Evolutionary conservation across 2,797 vertebrate genomes (phyloP), one percentile per base, ranked within the genome.

Genomic region (Erithacus rubecula): DNA sequence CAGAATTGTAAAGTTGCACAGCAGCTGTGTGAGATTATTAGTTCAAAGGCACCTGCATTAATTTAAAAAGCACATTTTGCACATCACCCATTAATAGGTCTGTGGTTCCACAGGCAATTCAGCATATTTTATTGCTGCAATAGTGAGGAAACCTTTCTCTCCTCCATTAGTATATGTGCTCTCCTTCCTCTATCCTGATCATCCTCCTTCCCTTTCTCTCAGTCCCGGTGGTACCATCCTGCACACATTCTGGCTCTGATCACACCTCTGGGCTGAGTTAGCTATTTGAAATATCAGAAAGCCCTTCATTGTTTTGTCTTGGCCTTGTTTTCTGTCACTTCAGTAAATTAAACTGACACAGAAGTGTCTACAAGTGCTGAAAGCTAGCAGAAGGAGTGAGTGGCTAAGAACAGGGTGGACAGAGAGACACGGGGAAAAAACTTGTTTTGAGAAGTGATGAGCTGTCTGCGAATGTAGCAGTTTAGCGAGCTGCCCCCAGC

Each of bases 1-100:
- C 1, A 10, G 27, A 68, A 37, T 6, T 56, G 8, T n/a, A 19
- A 71, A 43, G 1, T 29, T 53, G 10, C 0, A 1, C 12, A 46
- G 43, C 34, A 44, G 24, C 51, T 39, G 14, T n/a, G 14, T 63
- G 36, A 44, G 10, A 32, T 37, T 8, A 56, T 44, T 87, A 85
- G 22, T 74, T 80, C 29, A 89, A 91, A 13, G 13, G 24, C 30
- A 20, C 14, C 9, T 81, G 4, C 4, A 51, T 49, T 47, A 70
- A 67, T n/a, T 30, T 51, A 43, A 65, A 15, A 75, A 58, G 5
- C 19, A 67, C 8, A 21, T 83, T 91, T 87, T 64, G 5, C 30
- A 53, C 2, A 7, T 56, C 19, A 64, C 6, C 15, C 17, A 27
- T 10, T 9, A 82, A 37, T 5, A 65, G 4, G 12, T 34, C 53